These are phyloP conservation scores for Paracanthobrama guichenoti DNA, from an alignment of 2,113 vertebrate species.

Conservation along the genomic window DNA sequence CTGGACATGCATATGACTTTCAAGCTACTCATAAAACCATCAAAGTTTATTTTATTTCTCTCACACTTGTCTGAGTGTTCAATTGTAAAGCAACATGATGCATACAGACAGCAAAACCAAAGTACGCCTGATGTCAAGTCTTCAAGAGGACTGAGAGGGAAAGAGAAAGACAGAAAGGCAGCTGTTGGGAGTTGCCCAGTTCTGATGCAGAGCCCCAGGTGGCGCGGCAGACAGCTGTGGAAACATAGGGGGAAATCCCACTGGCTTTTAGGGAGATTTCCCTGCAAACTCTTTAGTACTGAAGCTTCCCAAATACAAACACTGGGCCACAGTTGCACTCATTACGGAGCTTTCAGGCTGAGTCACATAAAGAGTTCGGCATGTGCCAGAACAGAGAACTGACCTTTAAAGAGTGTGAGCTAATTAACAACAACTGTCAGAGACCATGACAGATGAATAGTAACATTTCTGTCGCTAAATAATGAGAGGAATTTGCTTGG, in stretches of 20 bases:
- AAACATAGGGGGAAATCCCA: constrained; percentile 30
- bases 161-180: background rate
- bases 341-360: constrained; percentile 13
- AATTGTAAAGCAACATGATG: background rate
- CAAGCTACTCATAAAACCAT: background rate
- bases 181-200: constrained; percentile 38
- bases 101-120: background rate
- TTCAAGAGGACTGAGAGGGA: background rate
- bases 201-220: constrained; percentile 45
- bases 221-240: constrained; percentile 40
- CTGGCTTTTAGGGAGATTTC: constrained; percentile 14
- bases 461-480: background rate
- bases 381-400: constrained; percentile 12
- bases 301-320: constrained; percentile 32
- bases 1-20: background rate
- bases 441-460: background rate
- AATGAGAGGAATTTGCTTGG: background rate
- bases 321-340: constrained; percentile 1
- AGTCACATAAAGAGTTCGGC: background rate
- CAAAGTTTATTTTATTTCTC: background rate
- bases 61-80: background rate
- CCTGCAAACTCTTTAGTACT: constrained; percentile 7
- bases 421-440: constrained; percentile 33
- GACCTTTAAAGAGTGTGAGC: constrained; percentile 32
- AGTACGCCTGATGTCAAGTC: background rate